A percentile compares a stretch with the other conserved stretches of the same genome.
These are phyloP conservation scores for Aspiorhynchus laticeps DNA, from an alignment of 2,113 vertebrate genomes.

Conservation along the genomic window DNA sequence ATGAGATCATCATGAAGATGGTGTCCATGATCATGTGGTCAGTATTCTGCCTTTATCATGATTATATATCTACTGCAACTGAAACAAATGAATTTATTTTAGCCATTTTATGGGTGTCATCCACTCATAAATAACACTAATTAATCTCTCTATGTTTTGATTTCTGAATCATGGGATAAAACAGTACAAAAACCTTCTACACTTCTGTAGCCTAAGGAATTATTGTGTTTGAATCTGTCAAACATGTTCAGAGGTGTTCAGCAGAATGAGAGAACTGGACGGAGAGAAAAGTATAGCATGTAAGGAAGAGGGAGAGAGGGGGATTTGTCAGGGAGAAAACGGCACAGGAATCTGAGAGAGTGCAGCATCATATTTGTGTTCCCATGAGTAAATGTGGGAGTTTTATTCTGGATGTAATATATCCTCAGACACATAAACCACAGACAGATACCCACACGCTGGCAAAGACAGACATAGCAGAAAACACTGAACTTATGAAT, in stretches of 20 bases:
- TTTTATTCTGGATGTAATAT: slow-evolving; percentile 17
- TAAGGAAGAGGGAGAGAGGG: background rate
- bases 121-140: background rate
- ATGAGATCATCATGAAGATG: slow-evolving; percentile 87
- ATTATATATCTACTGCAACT: background rate
- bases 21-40: slow-evolving; percentile 86
- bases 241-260: background rate
- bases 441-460: slow-evolving; percentile 20
- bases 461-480: background rate
- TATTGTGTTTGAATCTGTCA: background rate
- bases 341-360: slow-evolving; percentile 9
- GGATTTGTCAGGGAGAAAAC: background rate
- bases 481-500: background rate
- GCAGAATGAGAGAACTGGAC: background rate
- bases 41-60: slow-evolving; percentile 56
- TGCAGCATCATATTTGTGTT: background rate
- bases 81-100: background rate
- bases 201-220: no score
- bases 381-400: slow-evolving; percentile 13
- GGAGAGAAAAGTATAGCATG: background rate
- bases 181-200: no score
- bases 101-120: background rate
- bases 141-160: background rate
- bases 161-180: background rate
- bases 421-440: background rate